Percentiles rank a stretch among this genome's conserved stretches.
Evolutionary conservation across 1,140 invertebrate genomes (phyloP).

Genomic region (Macrostomum lignano): DNA sequence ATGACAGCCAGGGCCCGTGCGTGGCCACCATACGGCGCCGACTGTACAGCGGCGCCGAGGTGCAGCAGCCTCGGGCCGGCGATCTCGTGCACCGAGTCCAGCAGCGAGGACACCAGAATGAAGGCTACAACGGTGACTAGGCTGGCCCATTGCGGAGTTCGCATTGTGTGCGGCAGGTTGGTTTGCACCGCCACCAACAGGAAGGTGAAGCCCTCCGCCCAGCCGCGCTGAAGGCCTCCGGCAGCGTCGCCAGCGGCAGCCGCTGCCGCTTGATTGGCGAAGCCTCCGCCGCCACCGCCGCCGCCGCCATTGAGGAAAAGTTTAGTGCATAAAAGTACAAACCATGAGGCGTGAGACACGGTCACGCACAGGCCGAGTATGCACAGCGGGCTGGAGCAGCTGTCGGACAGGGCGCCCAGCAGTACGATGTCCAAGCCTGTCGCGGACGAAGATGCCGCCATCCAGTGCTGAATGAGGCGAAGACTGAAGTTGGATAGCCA

Average conservation of each 20-base stretch:
- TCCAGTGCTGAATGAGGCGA: too few relatives aligned
- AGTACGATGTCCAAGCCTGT: conserved; percentile 26
- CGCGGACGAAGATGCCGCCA: too few relatives aligned
- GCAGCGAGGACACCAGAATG: conserved; percentile 31
- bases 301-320: too few relatives aligned
- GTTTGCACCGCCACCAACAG: conserved; percentile 32
- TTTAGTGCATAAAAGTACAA: conserved; percentile 27
- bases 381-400: conserved; percentile 31
- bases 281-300: too few relatives aligned
- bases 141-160: conserved; percentile 30
- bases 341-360: conserved; percentile 30
- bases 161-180: conserved; percentile 30
- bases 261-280: too few relatives aligned
- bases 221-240: conserved; percentile 31
- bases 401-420: conserved; percentile 27
- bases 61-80: conserved; percentile 32
- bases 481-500: too few relatives aligned
- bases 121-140: conserved; percentile 33
- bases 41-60: conserved; percentile 35
- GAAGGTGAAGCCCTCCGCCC: conserved; percentile 34
- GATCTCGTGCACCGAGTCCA: conserved; percentile 34
- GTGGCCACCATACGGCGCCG: conserved; percentile 38
- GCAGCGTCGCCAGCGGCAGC: too few relatives aligned
- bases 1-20: conserved; percentile 26
- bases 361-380: conserved; percentile 31